phyloP scores from a whole-genome alignment of 1,140 invertebrate species.

The Drosophila watanabei region DNA sequence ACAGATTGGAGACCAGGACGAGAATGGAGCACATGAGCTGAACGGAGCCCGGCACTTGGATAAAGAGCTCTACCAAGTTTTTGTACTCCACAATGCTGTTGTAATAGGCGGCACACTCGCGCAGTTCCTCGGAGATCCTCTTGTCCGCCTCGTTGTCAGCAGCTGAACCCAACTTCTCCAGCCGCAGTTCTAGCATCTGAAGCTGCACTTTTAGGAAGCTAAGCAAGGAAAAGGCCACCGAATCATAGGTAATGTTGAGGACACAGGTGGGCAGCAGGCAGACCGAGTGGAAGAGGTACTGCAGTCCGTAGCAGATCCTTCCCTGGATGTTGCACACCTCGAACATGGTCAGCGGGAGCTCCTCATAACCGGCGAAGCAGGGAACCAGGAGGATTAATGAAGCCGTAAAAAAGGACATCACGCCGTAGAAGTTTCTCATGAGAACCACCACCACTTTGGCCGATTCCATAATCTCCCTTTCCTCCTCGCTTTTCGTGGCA shows the following conservation, averaged over 20 bases:
- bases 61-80: conserved; percentile 57
- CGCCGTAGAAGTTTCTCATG: conserved; percentile 55
- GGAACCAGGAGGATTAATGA: conserved; percentile 34
- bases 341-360: conserved; percentile 60
- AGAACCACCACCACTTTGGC: conserved; percentile 10
- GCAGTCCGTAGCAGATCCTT: conserved; percentile 35
- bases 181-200: conserved; percentile 52
- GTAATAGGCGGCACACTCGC: conserved; percentile 57
- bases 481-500: conserved; percentile 8
- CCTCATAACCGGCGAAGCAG: conserved; percentile 23
- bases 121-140: conserved; percentile 39
- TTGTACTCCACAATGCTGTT: conserved; percentile 49
- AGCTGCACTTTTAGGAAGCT: conserved; percentile 59
- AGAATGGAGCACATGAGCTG: conserved; percentile 72
- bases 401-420: conserved; percentile 41
- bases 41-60: conserved; percentile 61
- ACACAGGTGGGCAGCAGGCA: conserved; percentile 58
- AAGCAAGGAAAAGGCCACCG: conserved; percentile 50
- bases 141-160: conserved; percentile 3
- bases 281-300: conserved; percentile 58
- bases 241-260: conserved; percentile 75
- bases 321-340: conserved; percentile 50
- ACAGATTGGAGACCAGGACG: conserved; percentile 75
- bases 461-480: conserved; percentile 10
- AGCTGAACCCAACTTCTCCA: conserved; percentile 50